Base-by-base conservation (phyloP, 2,113 vertebrate species). In the Notarius lentiginosus region DNA sequence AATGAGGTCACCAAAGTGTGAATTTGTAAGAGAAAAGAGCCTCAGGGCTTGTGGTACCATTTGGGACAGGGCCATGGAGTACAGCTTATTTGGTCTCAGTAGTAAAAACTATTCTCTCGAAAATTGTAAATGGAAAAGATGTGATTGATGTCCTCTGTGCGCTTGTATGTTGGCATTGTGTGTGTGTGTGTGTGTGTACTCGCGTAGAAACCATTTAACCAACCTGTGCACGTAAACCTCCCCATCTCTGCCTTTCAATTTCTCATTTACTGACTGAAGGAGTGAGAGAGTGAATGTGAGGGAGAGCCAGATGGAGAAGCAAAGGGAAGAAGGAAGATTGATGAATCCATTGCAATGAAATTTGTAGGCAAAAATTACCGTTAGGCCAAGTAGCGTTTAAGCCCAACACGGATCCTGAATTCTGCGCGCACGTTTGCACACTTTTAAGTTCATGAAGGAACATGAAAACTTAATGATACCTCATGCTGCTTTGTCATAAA, bases 271-370 rank as follows among this genome's bases (percentile, higher is more conserved):
- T 89, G 91, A 92, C 89, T 53, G 89, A 94, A 90, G 92, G 93
- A 93, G 92, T 91, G 92, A 93, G 91, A 90, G 90, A 93, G 92
- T 89, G 89, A 5, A 81, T 84, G 82, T 85, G 87, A 90, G 87
- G 84, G 90, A 84, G 91, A 89, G 89, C 41, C 85, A 86, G 87
- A 90, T 85, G 90, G 77, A 91, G 89, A 90, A 90, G 81, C 88
- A 80, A 55, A 87, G 90, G 88, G 92, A 93, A 91, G 91, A 92
- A 94, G 94, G 92, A 91, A 95, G 94, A 95, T 95, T 95, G 94
- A 95, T 95, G 94, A 94, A 94, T 93, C 94, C 90, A 95, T 94
- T 95, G 94, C 93, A 95, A 95, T 95, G 93, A 95, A 94, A 95
- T 95, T 94, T 95, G 93, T 92, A 94, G 92, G 92, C 92, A 94